Percentiles rank a stretch among this genome's conserved stretches.
phyloP scores from a whole-genome alignment of 2,113 vertebrate species.

The Promerops cafer region DNA sequence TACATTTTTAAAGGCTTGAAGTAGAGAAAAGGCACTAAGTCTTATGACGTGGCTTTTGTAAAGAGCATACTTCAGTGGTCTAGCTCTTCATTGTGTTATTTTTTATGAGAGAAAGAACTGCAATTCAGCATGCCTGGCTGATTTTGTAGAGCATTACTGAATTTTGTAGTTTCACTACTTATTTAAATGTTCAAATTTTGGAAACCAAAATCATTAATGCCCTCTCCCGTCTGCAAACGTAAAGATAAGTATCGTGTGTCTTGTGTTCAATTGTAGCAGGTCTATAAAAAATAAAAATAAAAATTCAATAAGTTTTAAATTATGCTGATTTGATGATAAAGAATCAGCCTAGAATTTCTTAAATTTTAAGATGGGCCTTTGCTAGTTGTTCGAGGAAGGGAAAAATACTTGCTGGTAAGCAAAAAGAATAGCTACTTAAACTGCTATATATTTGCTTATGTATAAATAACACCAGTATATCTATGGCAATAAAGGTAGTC shows the following conservation, averaged over 20 bases:
- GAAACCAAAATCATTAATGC: neutral
- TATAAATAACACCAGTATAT: neutral
- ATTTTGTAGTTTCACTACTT: neutral
- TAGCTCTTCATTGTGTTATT: neutral
- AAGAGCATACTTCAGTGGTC: neutral
- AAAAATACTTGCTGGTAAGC: neutral
- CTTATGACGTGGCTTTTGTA: neutral
- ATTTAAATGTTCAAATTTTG: neutral
- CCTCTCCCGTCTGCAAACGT: rapidly evolving
- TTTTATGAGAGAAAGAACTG: neutral
- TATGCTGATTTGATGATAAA: neutral
- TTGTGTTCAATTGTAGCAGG: neutral
- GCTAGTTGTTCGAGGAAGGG: neutral
- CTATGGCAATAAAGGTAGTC: neutral
- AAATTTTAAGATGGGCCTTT: neutral
- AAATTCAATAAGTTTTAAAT: neutral
- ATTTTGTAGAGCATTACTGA: neutral
- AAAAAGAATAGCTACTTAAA: neutral
- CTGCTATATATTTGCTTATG: neutral
- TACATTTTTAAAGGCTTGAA: neutral
- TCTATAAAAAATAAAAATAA: neutral
- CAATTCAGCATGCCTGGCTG: neutral
- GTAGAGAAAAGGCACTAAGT: neutral
- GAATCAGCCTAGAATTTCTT: neutral
- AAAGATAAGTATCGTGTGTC: neutral